Percentiles rank a stretch among this genome's conserved stretches.
Conservation (phyloP, 2,113 vertebrate genomes). For the Eretmochelys imbricata region DNA sequence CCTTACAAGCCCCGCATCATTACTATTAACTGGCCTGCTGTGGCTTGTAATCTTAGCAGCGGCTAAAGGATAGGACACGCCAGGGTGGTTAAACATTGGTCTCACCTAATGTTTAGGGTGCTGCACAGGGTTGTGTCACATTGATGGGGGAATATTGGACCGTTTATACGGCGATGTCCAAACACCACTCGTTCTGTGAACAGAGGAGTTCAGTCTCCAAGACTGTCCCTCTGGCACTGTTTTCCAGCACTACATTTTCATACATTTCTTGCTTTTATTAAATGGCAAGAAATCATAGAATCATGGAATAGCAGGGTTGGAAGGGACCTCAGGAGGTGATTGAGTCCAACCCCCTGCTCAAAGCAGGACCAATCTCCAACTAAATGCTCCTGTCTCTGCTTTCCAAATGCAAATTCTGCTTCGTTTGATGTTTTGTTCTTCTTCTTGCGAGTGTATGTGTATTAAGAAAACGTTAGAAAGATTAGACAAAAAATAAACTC, state of each 20-base stretch:
- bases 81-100: neutral
- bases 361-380: no score
- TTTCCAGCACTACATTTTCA: slow-evolving; percentile 3
- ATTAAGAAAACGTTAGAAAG: neutral
- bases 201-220: neutral
- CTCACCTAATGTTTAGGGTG: neutral
- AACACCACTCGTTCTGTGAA: neutral
- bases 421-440: neutral
- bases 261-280: neutral
- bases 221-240: accelerated
- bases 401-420: slow-evolving; percentile 14
- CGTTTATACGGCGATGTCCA: neutral
- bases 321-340: no score
- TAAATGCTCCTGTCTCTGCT: neutral
- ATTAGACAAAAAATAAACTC: accelerated
- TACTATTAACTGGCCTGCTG: neutral
- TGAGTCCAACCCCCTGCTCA: no score
- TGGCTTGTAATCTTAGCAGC: neutral
- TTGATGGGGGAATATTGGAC: neutral
- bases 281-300: neutral
- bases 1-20: neutral
- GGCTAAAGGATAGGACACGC: neutral
- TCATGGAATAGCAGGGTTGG: no score
- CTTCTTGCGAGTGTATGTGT: neutral
- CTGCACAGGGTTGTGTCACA: neutral